Evolutionary conservation across 2,888 invertebrate species (phyloP).

Genomic region (Noctua pronuba): DNA sequence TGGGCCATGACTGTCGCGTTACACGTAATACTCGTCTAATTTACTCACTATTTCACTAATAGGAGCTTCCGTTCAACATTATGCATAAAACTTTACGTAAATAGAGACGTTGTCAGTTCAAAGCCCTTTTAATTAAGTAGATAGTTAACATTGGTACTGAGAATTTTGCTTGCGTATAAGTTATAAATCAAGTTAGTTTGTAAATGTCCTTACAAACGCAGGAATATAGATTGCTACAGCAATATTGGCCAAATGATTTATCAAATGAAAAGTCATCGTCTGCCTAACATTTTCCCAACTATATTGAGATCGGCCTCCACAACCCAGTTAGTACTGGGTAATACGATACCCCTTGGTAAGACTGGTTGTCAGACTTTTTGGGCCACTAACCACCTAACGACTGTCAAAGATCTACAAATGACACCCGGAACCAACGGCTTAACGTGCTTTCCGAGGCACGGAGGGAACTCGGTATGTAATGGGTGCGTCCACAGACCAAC

Average conservation of each 20-base stretch:
- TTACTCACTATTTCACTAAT: conserved; percentile 63
- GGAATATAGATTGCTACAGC: neutral
- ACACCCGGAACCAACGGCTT: no score
- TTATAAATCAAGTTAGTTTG: neutral
- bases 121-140: conserved; percentile 35
- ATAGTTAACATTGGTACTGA: conserved; percentile 20
- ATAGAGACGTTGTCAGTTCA: conserved; percentile 53
- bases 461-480: no score
- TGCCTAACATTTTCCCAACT: no score
- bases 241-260: neutral
- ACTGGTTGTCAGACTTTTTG: no score
- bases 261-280: neutral
- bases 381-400: no score
- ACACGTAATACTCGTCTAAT: conserved; percentile 51
- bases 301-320: no score
- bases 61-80: conserved; percentile 59
- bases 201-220: neutral
- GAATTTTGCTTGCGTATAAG: conserved; percentile 9
- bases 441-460: no score
- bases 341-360: no score
- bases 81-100: conserved; percentile 43
- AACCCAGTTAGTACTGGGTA: no score
- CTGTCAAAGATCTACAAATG: no score
- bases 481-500: no score
- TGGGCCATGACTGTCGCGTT: conserved; percentile 47